Percentiles rank a stretch among this genome's conserved stretches.
phyloP scores from a whole-genome alignment of 1,140 invertebrate species.

The Diorhabda carinulata region DNA sequence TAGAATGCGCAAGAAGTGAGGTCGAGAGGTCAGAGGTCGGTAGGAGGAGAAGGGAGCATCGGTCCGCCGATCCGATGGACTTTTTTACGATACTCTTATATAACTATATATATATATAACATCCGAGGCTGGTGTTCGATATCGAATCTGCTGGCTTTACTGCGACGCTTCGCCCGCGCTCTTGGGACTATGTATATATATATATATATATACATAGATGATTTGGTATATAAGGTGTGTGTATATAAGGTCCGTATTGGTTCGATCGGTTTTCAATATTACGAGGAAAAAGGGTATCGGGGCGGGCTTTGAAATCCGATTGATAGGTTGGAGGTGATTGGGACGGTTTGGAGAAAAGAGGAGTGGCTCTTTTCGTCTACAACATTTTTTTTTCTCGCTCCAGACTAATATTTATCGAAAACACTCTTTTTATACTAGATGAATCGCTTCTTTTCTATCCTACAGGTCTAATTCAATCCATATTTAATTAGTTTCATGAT shows the following conservation, averaged over 20 bases:
- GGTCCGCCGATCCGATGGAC: constrained; percentile 30
- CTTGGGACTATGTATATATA: constrained; percentile 9
- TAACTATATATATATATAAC: constrained; percentile 3
- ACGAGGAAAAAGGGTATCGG: constrained; percentile 21
- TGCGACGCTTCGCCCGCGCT: constrained; percentile 19
- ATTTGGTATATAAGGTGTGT: constrained; percentile 14
- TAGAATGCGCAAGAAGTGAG: constrained; percentile 41
- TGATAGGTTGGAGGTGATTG: constrained; percentile 19
- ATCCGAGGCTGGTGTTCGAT: constrained; percentile 29
- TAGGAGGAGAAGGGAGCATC: constrained; percentile 7
- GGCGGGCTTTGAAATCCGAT: constrained; percentile 17
- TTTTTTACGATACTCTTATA: constrained; percentile 37
- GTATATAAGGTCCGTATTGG: constrained; percentile 18
- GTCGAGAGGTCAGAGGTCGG: constrained; percentile 35
- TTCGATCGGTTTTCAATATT: constrained; percentile 23
- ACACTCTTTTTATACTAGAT: too few species aligned
- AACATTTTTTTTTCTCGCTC: background rate
- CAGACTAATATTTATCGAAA: too few species aligned
- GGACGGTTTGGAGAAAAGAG: constrained; percentile 7
- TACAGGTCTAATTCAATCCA: too few species aligned
- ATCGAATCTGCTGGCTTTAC: constrained; percentile 22
- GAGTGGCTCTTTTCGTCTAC: background rate
- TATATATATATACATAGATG: background rate
- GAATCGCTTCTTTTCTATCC: too few species aligned
- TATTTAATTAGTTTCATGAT: too few species aligned